These are phyloP conservation scores for Girardia tigrina DNA, from an alignment of 2,888 invertebrate species.

Conservation along the genomic window DNA sequence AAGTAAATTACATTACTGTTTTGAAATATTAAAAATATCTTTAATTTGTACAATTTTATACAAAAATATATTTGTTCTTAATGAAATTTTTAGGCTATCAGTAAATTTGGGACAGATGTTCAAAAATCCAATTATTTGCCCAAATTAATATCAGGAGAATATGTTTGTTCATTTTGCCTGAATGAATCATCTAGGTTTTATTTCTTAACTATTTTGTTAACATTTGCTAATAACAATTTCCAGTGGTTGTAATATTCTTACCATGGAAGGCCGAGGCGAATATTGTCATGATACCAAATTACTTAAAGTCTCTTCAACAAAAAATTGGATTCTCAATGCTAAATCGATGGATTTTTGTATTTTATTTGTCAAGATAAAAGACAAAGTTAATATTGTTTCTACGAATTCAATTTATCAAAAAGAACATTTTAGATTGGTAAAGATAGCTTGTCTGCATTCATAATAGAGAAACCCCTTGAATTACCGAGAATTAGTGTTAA, in stretches of 20 bases:
- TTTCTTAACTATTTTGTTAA: neutral
- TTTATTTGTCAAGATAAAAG: neutral
- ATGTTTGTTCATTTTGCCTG: neutral
- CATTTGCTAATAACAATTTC: neutral
- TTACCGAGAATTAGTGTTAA: neutral
- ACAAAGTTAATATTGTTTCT: neutral
- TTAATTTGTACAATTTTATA: too few relatives aligned
- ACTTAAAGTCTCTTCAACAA: neutral
- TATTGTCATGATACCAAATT: neutral
- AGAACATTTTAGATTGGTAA: neutral
- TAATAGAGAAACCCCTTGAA: neutral
- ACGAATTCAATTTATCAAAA: neutral
- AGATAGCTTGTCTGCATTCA: neutral
- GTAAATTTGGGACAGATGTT: neutral
- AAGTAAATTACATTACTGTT: too few relatives aligned
- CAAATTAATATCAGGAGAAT: neutral
- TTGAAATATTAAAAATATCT: too few relatives aligned
- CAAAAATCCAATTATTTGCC: neutral
- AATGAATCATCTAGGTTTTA: neutral
- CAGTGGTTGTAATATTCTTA: neutral
- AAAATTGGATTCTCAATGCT: conserved; percentile 8
- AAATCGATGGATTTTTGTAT: neutral
- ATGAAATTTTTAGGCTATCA: neutral
- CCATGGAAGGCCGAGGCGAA: neutral
- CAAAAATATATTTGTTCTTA: too few relatives aligned